Evolutionary conservation across 2,888 invertebrate genomes (phyloP), one percentile per base, ranked within the genome.

Genomic region (Drosophila buzzatii): DNA sequence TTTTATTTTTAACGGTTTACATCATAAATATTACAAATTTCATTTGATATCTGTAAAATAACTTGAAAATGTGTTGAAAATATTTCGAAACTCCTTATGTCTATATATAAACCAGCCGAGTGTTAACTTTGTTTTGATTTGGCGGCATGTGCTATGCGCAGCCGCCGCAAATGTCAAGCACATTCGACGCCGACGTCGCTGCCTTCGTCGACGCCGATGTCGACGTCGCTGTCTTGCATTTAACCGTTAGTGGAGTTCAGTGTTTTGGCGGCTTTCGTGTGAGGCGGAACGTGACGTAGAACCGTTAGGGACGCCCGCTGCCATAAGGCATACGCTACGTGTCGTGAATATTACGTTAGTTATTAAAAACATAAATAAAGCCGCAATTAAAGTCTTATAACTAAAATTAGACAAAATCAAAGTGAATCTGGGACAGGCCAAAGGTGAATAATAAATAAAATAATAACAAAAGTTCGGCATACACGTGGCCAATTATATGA

Each of bases 61-160:
- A 18, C 14, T 33, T 3, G 1, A 18, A 33, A 51, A 33, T 14
- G 0, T 2, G 0, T 51, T 18, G 12, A 0, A 33, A 8, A 33
- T 8, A 12, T 57, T n/a, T 31, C 3, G 9, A 49, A 35, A 4
- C 4, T 12, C 2, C 9, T n/a, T 6, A 2, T 10, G 14, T 37
- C 27, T 10, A 12, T 20, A 27, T n/a, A 35, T 0, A 41, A 16
- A 9, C 49, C 41, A 49, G 31, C n/a, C 35, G 44, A 55, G 77
- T 58, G 70, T 79, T 73, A 71, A 68, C 20, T 27, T 79, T 79
- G 81, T 79, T 79, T 79, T 79, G 71, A 61, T 81, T 77, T 52
- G 18, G 35, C 47, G 12, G 18, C 41, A 9, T 1, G 8, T 18
- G 20, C 14, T 20, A 2, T 64, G 79, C 79, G 79, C 74, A 74